Base-by-base conservation (phyloP, 2,888 invertebrate species). In the Dolomedes plantarius region DNA sequence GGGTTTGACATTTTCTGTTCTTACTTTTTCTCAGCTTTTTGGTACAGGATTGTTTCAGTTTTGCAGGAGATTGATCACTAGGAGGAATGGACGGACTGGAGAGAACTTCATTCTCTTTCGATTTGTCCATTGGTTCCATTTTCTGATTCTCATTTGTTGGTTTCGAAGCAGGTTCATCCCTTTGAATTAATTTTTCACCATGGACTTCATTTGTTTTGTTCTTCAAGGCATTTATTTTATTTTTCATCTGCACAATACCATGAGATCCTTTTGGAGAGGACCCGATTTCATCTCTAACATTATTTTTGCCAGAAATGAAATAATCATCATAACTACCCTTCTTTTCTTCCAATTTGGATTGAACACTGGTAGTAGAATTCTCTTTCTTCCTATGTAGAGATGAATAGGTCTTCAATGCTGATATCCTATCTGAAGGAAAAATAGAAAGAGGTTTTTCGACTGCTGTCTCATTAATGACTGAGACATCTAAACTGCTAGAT, bases 131-230 rank as follows among this genome's bases (percentile, higher is more conserved):
- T 16, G 1, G 3, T 19, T 56, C 56, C 6, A 19, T 23, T 23
- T 6, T 23, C 5, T 5, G 5, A 23, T 56, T 19, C 2, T 1
- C 56, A 46, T 46, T 16, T 46, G 5, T 16, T 9, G 6, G 9
- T n/a, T 67, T 67, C 16, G 32, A 31, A 13, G 9, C 1, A 64
- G 16, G 65, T 65, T 29, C 16, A n/a, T 36, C 23, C n/a, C 32
- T 28, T 67, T 67, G 6, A 6, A 67, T n/a, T 19, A 16, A 19
- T 27, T 28, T n/a, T 6, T 36, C 36, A n/a, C 32, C 7, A 23
- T 39, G 32, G 28, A 83, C 28, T 29, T 71, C 23, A 76, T 83
- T 72, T 19, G 71, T 83, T 64, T 76, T 76, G 50, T 76, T 83
- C 72, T 39, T 75, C 65, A 46, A 76, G 32, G 76, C 50, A 72